Evolutionary conservation across 2,113 vertebrate genomes (phyloP), one percentile per base, ranked within the genome.

Genomic region (Clupea harengus): DNA sequence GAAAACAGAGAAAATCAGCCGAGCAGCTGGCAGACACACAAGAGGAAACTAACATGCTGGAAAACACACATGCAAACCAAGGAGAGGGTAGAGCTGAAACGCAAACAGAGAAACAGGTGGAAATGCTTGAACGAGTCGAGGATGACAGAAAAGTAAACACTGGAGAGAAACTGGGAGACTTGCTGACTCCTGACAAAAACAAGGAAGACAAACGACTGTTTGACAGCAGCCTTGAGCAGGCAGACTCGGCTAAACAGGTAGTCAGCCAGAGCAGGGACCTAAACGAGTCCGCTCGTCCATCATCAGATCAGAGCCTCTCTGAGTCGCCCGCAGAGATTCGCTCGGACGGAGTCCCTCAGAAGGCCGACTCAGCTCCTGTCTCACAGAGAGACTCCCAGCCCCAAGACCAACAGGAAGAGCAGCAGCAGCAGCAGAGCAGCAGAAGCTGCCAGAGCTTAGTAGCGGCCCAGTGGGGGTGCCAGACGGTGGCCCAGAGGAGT

Each of bases 311-410:
- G 72, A 83, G 85, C 89, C 86, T 90, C 57, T 83, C 85, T 86
- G 89, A 83, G 67, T 39, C 18, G 0, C 85, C 88, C 81, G 87
- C 85, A 82, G 86, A 91, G 81, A 22, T n/a, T 78, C 87, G 85
- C 85, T 83, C 72, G 45, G 89, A 91, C 67, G 45, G 46, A 39
- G 82, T 86, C 83, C 25, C 81, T 50, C 86, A 86, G 88, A 91
- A 92, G 85, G 91, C 88, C 25, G 89, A 87, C 84, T 82, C 84
- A 60, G 54, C 75, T 57, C 72, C 18, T 88, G 82, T 87, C 87
- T 78, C 86, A 87, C 90, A 90, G 80, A 83, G 81, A 89, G 90
- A 91, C 83, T 85, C 88, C 88, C 88, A 88, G 85, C 90, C 90
- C 90, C 89, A 89, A 88, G 82, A 92, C 82, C 60, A 86, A 81